Evolutionary conservation across 2,113 vertebrate genomes (phyloP).

Genomic region (Vidua chalybeata): DNA sequence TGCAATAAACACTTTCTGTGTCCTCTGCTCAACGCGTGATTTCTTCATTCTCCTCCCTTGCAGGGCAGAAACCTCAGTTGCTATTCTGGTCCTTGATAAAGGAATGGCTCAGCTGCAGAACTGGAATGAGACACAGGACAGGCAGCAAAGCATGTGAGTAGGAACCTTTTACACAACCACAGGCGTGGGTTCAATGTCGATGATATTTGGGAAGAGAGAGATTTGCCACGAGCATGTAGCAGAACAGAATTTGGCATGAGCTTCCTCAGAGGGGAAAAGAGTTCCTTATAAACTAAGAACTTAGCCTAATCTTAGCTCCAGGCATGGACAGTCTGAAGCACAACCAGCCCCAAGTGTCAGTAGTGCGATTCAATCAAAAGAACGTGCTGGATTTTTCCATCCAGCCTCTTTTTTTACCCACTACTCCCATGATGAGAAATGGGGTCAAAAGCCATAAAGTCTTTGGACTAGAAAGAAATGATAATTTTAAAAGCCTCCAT

Average conservation of each 20-base stretch:
- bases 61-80: conserved; percentile 4
- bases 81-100: conserved; percentile 37
- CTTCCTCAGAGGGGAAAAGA: neutral
- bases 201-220: neutral
- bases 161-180: neutral
- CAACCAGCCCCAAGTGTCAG: neutral
- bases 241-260: neutral
- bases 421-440: neutral
- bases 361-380: neutral
- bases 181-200: rapidly evolving
- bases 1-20: conserved; percentile 1
- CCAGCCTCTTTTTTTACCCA: neutral
- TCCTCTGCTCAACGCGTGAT: neutral
- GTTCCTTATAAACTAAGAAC: neutral
- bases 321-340: neutral
- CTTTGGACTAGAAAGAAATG: neutral
- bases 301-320: neutral
- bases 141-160: neutral
- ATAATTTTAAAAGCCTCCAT: neutral
- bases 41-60: conserved; percentile 8
- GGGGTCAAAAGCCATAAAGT: neutral
- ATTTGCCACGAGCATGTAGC: neutral
- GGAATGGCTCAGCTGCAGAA: neutral
- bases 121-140: neutral
- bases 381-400: neutral